A percentile compares a stretch with the other conserved stretches of the same genome.
Conservation (phyloP, 2,113 vertebrate genomes). For the Erpornis zantholeuca region DNA sequence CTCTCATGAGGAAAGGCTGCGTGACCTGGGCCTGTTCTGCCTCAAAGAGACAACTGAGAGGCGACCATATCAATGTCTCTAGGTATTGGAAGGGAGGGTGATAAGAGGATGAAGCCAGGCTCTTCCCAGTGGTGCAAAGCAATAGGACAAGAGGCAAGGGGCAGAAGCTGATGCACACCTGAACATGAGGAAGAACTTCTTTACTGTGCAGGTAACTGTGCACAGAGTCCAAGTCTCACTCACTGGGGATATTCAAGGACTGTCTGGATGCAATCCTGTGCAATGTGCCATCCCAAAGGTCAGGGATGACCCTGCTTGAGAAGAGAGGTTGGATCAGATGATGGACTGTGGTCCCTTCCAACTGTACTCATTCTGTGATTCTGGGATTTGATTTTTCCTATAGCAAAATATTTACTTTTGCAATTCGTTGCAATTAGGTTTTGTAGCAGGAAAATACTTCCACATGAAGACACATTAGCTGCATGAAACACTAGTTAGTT, state of each 20-base stretch:
- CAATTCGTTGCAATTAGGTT: background rate
- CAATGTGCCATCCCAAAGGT: too few species aligned
- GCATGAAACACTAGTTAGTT: background rate
- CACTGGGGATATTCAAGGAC: background rate
- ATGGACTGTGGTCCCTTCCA: background rate
- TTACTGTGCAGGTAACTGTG: background rate
- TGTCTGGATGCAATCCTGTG: background rate
- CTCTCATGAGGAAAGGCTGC: background rate
- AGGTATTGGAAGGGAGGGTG: background rate
- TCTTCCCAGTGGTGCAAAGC: background rate
- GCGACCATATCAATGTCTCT: background rate
- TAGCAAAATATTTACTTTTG: background rate
- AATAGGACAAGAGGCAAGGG: background rate
- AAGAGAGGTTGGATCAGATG: background rate
- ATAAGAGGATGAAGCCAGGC: background rate
- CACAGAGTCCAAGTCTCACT: background rate
- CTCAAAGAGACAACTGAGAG: background rate
- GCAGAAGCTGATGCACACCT: background rate
- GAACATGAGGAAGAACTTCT: background rate
- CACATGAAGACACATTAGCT: background rate
- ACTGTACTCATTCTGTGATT: background rate
- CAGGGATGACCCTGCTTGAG: background rate
- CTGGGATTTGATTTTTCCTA: background rate
- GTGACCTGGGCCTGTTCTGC: background rate
- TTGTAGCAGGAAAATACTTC: background rate